Conservation (phyloP, 2,888 invertebrate genomes). For the Scaeva pyrastri region DNA sequence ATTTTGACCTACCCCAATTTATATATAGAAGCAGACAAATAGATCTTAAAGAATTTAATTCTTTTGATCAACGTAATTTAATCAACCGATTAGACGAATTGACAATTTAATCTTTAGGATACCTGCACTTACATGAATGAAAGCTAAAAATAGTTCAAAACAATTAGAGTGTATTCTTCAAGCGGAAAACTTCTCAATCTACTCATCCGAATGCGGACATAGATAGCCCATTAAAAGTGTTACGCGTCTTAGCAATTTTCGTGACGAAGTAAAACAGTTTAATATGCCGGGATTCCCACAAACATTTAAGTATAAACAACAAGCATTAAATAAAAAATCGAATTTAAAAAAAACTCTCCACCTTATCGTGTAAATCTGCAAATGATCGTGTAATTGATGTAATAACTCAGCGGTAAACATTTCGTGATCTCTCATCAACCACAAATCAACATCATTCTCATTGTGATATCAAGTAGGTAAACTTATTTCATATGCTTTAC, state of each 20-base stretch:
- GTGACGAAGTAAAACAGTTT: conserved; percentile 30
- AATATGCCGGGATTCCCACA: conserved; percentile 55
- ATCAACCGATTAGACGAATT: no score
- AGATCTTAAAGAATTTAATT: no score
- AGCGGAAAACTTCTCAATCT: conserved; percentile 36
- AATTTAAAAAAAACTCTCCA: conserved; percentile 25
- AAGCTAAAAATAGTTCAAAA: neutral
- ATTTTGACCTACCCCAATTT: no score
- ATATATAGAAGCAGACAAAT: no score
- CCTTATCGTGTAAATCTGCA: conserved; percentile 53
- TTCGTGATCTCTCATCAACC: conserved; percentile 48
- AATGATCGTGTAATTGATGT: conserved; percentile 69
- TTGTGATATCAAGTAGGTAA: neutral
- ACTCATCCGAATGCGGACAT: conserved; percentile 12
- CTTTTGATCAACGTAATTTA: no score
- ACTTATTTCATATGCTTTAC: conserved; percentile 16
- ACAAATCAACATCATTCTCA: conserved; percentile 11
- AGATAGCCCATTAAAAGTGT: neutral
- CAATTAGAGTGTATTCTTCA: neutral
- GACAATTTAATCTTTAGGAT: no score
- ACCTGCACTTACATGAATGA: neutral
- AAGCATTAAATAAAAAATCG: neutral
- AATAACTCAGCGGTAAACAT: conserved; percentile 63
- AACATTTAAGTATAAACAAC: conserved; percentile 46
- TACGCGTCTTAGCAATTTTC: conserved; percentile 21